Evolutionary conservation across 2,888 invertebrate species (phyloP).

Genomic region (Caenorhabditis sp.): DNA sequence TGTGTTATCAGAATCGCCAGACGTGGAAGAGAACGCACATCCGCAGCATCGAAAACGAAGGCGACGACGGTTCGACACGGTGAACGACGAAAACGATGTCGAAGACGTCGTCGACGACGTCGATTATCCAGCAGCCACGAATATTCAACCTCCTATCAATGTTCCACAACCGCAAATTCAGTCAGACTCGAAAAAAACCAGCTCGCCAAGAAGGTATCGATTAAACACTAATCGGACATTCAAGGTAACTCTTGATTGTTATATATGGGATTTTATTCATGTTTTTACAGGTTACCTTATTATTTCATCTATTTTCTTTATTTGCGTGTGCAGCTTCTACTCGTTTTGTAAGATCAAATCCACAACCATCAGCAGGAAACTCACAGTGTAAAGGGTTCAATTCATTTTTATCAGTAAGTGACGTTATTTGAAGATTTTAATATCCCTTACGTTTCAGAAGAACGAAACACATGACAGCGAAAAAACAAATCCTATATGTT

Average conservation of each 20-base stretch:
- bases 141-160: conserved; percentile 2
- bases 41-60: background rate
- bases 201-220: conserved; percentile 19
- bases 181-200: conserved; percentile 24
- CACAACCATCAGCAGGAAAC: background rate
- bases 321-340: conserved; percentile 36
- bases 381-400: conserved; percentile 17
- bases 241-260: too few species aligned
- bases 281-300: conserved; percentile 21
- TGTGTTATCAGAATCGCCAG: background rate
- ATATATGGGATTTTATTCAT: background rate
- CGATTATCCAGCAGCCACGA: background rate
- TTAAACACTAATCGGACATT: conserved; percentile 3
- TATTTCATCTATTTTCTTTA: conserved; percentile 34
- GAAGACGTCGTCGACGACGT: background rate
- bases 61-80: background rate
- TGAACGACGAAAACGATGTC: conserved; percentile 1
- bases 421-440: background rate
- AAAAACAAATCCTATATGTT: conserved; percentile 17
- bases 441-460: background rate
- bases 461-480: background rate
- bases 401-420: conserved; percentile 16
- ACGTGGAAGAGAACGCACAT: background rate
- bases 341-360: background rate
- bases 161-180: conserved; percentile 20